A percentile compares a stretch with the other conserved stretches of the same genome.
Evolutionary conservation across 2,888 invertebrate genomes (phyloP).

Genomic region (Trypoxylon attenuatum): DNA sequence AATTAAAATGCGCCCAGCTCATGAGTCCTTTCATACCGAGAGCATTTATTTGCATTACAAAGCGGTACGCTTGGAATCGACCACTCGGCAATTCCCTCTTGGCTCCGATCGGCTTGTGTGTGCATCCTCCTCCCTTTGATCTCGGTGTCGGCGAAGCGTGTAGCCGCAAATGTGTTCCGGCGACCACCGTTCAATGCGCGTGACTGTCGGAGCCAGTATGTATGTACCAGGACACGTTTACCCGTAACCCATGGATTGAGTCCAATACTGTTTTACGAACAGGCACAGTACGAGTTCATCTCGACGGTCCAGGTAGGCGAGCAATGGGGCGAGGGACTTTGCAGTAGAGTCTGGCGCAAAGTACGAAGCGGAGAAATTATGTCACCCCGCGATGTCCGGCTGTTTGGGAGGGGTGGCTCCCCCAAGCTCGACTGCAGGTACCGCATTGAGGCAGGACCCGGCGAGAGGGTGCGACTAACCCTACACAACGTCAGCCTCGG

Average conservation of each 20-base stretch:
- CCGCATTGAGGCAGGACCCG: constrained; percentile 82
- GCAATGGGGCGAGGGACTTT: constrained; percentile 76
- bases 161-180: no score
- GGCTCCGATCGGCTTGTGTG: background rate
- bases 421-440: constrained; percentile 86
- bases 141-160: no score
- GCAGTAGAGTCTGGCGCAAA: constrained; percentile 81
- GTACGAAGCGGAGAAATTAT: constrained; percentile 80
- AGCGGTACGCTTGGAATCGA: no score
- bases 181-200: no score
- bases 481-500: constrained; percentile 86
- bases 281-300: constrained; percentile 86
- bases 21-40: no score
- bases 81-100: background rate
- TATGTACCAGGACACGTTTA: no score
- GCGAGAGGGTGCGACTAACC: constrained; percentile 81
- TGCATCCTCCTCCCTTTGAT: no score
- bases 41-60: no score
- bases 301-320: constrained; percentile 87
- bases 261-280: constrained; percentile 14
- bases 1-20: no score
- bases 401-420: constrained; percentile 90
- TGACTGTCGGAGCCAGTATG: no score
- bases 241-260: no score
- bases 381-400: constrained; percentile 84